phyloP scores from a whole-genome alignment of 1,140 invertebrate genomes.

The Cephus cinctus region DNA sequence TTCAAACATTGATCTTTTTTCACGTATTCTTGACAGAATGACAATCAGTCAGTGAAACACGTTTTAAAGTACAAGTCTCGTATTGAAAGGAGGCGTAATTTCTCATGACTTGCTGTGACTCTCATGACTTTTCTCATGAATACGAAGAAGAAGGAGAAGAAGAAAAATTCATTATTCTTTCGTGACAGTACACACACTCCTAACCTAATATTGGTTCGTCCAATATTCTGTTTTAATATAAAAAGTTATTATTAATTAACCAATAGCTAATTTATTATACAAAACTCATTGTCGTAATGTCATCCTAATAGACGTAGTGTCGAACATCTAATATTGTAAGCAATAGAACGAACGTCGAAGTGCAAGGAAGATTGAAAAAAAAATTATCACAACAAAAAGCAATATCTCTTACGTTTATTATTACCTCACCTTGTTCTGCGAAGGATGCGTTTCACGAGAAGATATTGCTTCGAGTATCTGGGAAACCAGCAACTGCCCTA shows the following conservation, averaged over 20 bases:
- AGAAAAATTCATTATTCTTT: no score
- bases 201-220: background rate
- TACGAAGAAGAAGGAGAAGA: no score
- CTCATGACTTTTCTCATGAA: no score
- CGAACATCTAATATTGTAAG: conserved; percentile 29
- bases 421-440: conserved; percentile 29
- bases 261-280: background rate
- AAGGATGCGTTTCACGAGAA: conserved; percentile 9
- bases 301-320: conserved; percentile 23
- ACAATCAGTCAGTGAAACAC: no score
- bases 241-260: conserved; percentile 3
- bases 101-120: no score
- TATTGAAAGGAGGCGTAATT: no score
- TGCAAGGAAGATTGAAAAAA: conserved; percentile 23
- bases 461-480: conserved; percentile 12
- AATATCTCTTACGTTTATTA: conserved; percentile 30
- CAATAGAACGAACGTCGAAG: background rate
- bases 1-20: no score
- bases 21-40: no score
- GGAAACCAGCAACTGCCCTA: conserved; percentile 44
- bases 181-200: background rate
- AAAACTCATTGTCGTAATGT: conserved; percentile 23
- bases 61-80: no score
- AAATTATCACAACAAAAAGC: conserved; percentile 20
- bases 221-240: background rate